Percentiles rank a stretch among this genome's conserved stretches.
These are phyloP conservation scores for Ciconia stormi DNA, from an alignment of 2,113 vertebrate genomes.

Conservation along the genomic window DNA sequence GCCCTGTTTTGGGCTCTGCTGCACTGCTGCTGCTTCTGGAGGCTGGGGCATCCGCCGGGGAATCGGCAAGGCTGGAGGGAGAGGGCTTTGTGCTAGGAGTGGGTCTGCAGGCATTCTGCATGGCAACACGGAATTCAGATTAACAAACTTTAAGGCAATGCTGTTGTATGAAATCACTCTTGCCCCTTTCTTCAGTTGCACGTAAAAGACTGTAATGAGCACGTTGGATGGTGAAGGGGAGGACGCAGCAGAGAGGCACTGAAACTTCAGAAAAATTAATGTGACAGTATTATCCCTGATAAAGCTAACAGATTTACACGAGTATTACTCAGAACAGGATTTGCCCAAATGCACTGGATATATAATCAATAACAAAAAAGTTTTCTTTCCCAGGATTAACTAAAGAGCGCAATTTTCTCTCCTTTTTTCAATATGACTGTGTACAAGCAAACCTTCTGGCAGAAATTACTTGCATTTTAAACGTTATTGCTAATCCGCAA, in stretches of 20 bases:
- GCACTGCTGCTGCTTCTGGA: not conserved
- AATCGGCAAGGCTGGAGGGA: not conserved
- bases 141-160: not conserved
- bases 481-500: constrained; percentile 36
- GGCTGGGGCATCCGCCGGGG: not conserved
- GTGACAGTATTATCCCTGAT: not conserved
- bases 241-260: not conserved
- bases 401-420: not conserved
- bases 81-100: not conserved
- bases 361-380: not conserved
- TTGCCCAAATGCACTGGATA: not conserved
- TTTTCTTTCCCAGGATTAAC: constrained; percentile 39
- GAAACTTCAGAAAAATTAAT: not conserved
- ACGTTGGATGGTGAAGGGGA: not conserved
- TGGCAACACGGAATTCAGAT: not conserved
- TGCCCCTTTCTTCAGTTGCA: not conserved
- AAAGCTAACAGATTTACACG: not conserved
- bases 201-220: not conserved
- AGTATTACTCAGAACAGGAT: not conserved
- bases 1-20: not conserved
- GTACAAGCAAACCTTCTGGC: constrained; percentile 10
- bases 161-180: not conserved
- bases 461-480: constrained; percentile 42
- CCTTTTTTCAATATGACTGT: constrained; percentile 40
- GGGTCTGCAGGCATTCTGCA: not conserved